Percentiles rank a stretch among this genome's conserved stretches.
Evolutionary conservation across 1,140 invertebrate genomes (phyloP).

Genomic region (Battus philenor): DNA sequence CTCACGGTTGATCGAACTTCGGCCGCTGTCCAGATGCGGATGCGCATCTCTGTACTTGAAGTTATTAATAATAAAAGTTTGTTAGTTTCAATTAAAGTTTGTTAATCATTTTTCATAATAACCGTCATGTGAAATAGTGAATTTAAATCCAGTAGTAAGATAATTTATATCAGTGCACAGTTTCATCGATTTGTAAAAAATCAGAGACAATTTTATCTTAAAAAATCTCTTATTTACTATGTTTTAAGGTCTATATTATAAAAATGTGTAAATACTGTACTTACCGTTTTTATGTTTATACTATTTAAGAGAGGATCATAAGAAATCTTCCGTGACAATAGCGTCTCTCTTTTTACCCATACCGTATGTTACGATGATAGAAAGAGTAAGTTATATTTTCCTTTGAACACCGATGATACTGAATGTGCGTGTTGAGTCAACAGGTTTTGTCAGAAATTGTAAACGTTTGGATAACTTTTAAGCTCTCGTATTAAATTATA

Average conservation of each 20-base stretch:
- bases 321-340: conserved; percentile 35
- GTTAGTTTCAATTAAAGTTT: too few relatives aligned
- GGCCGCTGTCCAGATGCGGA: conserved; percentile 58
- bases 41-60: conserved; percentile 47
- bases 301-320: not conserved
- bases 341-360: conserved; percentile 28
- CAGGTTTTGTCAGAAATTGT: conserved; percentile 51
- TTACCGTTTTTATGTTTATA: conserved; percentile 20
- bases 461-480: conserved; percentile 33
- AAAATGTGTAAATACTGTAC: conserved; percentile 8
- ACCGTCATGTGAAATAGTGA: too few relatives aligned
- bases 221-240: conserved; percentile 22
- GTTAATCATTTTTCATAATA: too few relatives aligned
- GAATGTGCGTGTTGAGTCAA: conserved; percentile 63
- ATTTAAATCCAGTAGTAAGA: too few relatives aligned
- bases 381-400: conserved; percentile 43
- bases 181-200: too few relatives aligned
- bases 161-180: too few relatives aligned
- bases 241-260: conserved; percentile 34
- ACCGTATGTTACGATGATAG: conserved; percentile 16
- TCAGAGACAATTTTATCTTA: conserved; percentile 37
- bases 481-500: not conserved
- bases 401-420: conserved; percentile 22
- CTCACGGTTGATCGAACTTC: conserved; percentile 63
- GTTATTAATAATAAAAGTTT: too few relatives aligned